Percentiles rank a stretch among this genome's conserved stretches.
phyloP scores from a whole-genome alignment of 2,797 vertebrate genomes.

The Apodemus agrarius region DNA sequence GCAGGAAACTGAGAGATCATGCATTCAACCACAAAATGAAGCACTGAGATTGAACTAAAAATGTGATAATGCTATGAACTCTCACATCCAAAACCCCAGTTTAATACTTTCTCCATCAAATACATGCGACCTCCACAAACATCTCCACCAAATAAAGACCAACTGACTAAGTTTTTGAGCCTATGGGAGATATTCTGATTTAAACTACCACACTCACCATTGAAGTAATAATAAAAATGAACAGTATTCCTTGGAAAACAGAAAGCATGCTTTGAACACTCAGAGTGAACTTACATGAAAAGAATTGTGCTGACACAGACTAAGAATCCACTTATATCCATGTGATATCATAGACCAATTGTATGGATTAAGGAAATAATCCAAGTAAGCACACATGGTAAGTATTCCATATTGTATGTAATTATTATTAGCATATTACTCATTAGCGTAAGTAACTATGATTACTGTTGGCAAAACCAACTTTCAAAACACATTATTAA shows the following conservation, averaged over 20 bases:
- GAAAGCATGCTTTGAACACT: background rate
- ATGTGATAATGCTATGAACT: too few species aligned
- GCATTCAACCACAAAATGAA: background rate
- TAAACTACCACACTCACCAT: background rate
- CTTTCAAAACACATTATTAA: constrained; percentile 70
- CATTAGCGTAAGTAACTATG: constrained; percentile 17
- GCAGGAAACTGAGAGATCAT: background rate
- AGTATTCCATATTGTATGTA: constrained; percentile 19
- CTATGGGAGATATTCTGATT: background rate
- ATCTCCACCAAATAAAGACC: too few species aligned
- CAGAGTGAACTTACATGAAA: constrained; percentile 18
- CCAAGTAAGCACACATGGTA: background rate
- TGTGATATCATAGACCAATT: background rate
- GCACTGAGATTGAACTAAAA: background rate
- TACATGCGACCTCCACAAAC: too few species aligned
- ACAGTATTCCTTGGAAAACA: background rate
- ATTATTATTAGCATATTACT: constrained; percentile 23
- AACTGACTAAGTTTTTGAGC: too few species aligned
- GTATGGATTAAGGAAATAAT: constrained; percentile 16
- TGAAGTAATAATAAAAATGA: background rate
- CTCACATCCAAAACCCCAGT: background rate
- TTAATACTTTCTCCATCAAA: background rate
- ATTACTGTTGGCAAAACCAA: constrained; percentile 55
- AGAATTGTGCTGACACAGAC: background rate
- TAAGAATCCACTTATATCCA: background rate